Evolutionary conservation across 2,888 invertebrate genomes (phyloP).

Genomic region (Cheilosia scutellata): DNA sequence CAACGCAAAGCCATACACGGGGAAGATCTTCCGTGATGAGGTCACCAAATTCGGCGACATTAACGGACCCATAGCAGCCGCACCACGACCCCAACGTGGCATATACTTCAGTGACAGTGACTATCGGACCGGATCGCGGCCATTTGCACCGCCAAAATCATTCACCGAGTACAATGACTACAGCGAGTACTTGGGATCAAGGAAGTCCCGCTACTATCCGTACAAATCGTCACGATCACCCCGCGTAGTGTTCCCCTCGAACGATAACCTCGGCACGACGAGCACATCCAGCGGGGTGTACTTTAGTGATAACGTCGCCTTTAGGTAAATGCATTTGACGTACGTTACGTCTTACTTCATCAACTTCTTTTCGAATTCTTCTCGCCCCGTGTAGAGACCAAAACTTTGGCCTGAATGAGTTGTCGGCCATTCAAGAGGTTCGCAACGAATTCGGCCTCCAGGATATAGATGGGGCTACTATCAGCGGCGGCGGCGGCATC

Average conservation of each 20-base stretch:
- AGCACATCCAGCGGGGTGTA: conserved; percentile 82
- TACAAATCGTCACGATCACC: conserved; percentile 84
- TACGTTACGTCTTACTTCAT: conserved; percentile 26
- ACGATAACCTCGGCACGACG: conserved; percentile 82
- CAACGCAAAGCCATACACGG: conserved; percentile 82
- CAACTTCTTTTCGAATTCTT: conserved; percentile 39
- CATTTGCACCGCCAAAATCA: conserved; percentile 82
- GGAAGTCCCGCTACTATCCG: conserved; percentile 82
- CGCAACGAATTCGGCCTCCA: conserved; percentile 87
- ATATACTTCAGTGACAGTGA: conserved; percentile 82
- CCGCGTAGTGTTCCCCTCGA: conserved; percentile 83
- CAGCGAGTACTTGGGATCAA: conserved; percentile 80
- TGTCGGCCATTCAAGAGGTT: conserved; percentile 85
- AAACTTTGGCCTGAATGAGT: conserved; percentile 86
- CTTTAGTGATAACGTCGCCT: conserved; percentile 83
- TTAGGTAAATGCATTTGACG: conserved; percentile 80
- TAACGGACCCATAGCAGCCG: conserved; percentile 83
- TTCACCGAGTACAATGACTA: conserved; percentile 83
- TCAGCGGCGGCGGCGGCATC: conserved; percentile 79
- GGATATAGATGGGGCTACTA: conserved; percentile 85
- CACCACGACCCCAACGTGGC: conserved; percentile 81
- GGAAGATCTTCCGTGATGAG: conserved; percentile 83
- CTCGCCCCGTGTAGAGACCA: conserved; percentile 85
- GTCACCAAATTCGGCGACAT: conserved; percentile 84
- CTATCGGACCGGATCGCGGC: conserved; percentile 79